phyloP scores from a whole-genome alignment of 1,140 invertebrate species.

The Diorhabda elongata region DNA sequence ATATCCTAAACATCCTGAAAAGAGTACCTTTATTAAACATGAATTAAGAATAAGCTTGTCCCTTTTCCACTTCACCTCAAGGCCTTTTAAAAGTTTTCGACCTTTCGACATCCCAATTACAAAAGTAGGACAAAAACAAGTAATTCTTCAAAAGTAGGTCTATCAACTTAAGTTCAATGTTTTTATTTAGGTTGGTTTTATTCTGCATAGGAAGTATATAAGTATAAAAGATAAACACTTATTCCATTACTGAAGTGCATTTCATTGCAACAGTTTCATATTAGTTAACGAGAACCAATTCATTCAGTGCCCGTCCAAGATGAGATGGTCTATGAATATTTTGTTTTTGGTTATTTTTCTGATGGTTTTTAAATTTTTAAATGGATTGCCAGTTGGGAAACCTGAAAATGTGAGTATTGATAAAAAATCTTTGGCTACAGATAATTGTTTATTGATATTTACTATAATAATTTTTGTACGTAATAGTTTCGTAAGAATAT shows the following conservation, averaged over 20 bases:
- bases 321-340: conserved; percentile 5
- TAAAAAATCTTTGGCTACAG: too few species aligned
- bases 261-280: conserved; percentile 3
- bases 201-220: conserved; percentile 19
- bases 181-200: conserved; percentile 23
- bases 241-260: conserved; percentile 7
- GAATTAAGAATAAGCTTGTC: too few species aligned
- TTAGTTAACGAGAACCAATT: neutral
- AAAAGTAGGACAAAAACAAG: conserved; percentile 11
- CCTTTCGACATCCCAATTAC: conserved; percentile 1
- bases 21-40: too few species aligned
- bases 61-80: too few species aligned
- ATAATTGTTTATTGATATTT: too few species aligned
- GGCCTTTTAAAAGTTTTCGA: too few species aligned
- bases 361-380: neutral
- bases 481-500: too few species aligned
- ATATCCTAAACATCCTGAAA: too few species aligned
- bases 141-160: conserved; percentile 15
- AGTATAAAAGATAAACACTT: conserved; percentile 5
- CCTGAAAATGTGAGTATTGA: conserved; percentile 22
- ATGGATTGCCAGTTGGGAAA: conserved; percentile 19
- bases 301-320: neutral
- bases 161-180: conserved; percentile 23
- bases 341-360: conserved; percentile 14
- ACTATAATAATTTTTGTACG: too few species aligned